phyloP scores from a whole-genome alignment of 2,888 invertebrate species.

The Nasonia oneida region DNA sequence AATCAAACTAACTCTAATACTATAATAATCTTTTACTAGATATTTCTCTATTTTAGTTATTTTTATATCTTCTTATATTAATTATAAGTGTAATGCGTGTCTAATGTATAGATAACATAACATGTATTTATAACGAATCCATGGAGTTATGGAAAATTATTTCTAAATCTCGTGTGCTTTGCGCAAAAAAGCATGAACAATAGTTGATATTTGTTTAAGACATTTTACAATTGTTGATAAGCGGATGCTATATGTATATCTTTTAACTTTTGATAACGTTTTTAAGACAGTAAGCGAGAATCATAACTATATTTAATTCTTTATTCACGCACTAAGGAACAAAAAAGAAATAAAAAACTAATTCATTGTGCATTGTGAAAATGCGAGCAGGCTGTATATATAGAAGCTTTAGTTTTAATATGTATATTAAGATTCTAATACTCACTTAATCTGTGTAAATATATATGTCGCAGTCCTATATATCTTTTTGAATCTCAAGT shows the following conservation, averaged over 20 bases:
- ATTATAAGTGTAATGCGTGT: conserved; percentile 49
- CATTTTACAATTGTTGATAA: conserved; percentile 50
- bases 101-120: conserved; percentile 45
- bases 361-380: conserved; percentile 41
- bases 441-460: conserved; percentile 54
- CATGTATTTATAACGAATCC: conserved; percentile 45
- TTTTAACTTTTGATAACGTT: conserved; percentile 41
- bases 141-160: conserved; percentile 39
- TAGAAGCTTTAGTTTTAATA: conserved; percentile 54
- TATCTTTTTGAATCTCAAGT: conserved; percentile 40
- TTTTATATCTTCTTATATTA: conserved; percentile 54
- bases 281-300: conserved; percentile 35
- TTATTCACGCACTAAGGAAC: conserved; percentile 40
- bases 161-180: conserved; percentile 51
- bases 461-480: conserved; percentile 44
- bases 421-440: conserved; percentile 59
- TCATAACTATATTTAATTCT: conserved; percentile 37
- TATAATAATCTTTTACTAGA: conserved; percentile 49
- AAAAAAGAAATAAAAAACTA: conserved; percentile 16
- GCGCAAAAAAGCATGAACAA: conserved; percentile 21
- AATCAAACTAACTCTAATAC: conserved; percentile 59
- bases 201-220: conserved; percentile 17
- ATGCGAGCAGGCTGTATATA: conserved; percentile 60
- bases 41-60: conserved; percentile 57
- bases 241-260: conserved; percentile 13